Base-by-base conservation (phyloP, 37 sponge, comb jelly and placozoan species). In the Beroe ovata region DNA sequence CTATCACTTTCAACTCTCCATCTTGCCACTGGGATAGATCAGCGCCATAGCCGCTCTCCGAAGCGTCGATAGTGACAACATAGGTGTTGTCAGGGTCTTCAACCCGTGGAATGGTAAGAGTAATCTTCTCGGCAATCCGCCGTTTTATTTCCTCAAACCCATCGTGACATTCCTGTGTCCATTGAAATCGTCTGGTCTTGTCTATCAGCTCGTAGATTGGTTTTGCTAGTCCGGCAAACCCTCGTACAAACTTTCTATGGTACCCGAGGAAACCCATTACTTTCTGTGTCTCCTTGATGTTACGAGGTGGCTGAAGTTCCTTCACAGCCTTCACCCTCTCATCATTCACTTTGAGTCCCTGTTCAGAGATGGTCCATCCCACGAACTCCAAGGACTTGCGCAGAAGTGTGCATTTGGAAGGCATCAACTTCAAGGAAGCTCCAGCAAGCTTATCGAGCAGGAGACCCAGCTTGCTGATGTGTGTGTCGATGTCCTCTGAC, bases 201-300 rank as follows among this genome's bases (percentile, higher is more conserved):
- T 77, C 47, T 4, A 77, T 33, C 28, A 77, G 84, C 28, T 77
- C 54, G 54, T 77, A 77, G 28, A 77, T 41, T 25, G 84, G 84
- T 77, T 39, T 41, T 6, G 84, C 84, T 0, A 77, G 26, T 23
- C 28, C 54, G 26, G 84, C 84, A 36, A 77, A 77, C 8, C 28
- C 28, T 35, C 21, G 35, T 14, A 77, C 54, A 40, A 77, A 77
- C 3, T 36, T 39, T 19, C 84, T 33, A 54, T 77, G 23, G 54
- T 77, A 77, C n/a, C 26, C n/a, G 23, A 77, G 28, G 54, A 39
- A 41, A 20, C 84, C 84, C 84, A 77, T 41, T 2, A 77, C 54
- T 21, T 61, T 61, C 28, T 61, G 63, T 61, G 63, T 61, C 21
- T 69, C 71, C 38, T 69, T 69, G 38, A 29, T 35, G 38, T 29